Base-by-base conservation (phyloP, 2,888 invertebrate genomes). In the Nymphalis c-album region DNA sequence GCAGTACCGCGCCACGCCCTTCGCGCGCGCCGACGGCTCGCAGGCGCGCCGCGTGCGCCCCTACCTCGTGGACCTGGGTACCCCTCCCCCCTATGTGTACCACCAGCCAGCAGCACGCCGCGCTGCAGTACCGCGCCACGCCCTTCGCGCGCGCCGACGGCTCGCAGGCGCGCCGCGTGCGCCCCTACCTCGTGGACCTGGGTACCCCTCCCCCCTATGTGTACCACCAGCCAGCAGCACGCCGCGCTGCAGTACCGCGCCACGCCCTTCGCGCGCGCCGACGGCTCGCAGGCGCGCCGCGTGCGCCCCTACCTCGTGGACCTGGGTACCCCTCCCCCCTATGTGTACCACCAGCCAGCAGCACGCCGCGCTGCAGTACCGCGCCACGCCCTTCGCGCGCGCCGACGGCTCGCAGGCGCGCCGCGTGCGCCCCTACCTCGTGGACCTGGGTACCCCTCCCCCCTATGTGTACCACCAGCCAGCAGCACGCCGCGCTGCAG, bases 331-430 rank as follows among this genome's bases (percentile, higher is more conserved):
- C 35, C 50, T 10, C 8, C 2, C 8, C 8, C n/a, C n/a, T n/a
- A n/a, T n/a, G n/a, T n/a, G n/a, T n/a, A n/a, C 98, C 7, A 98
- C 99, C 84, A 99, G 98, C 59, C 99, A 99, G 85, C 99, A 99
- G 84, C 99, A 99, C 86, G 98, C 99, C 0, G 99, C 95, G 31
- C 90, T 99, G 70, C 99, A 99, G 90, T 99, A 96, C 90, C 94
- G 99, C 62, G 93, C 98, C 50, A 96, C 98, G 69, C 94, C 96
- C 16, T 98, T 96, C 83, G 93, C 95, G 35, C 93, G 96, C 55
- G 94, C 95, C 1, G 96, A 98, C 85, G 98, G 98, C 2, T 90
- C 94, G 0, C 92, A 92, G 73, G 98, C 98, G 17, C 95, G 96
- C 77, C 93, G 96, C 60, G 96, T 98, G 13, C 90, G 97, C 31